Percentiles rank a stretch among this genome's conserved stretches.
Conservation (phyloP, 2,888 invertebrate genomes). For the Cataglyphis rosenhaueri region DNA sequence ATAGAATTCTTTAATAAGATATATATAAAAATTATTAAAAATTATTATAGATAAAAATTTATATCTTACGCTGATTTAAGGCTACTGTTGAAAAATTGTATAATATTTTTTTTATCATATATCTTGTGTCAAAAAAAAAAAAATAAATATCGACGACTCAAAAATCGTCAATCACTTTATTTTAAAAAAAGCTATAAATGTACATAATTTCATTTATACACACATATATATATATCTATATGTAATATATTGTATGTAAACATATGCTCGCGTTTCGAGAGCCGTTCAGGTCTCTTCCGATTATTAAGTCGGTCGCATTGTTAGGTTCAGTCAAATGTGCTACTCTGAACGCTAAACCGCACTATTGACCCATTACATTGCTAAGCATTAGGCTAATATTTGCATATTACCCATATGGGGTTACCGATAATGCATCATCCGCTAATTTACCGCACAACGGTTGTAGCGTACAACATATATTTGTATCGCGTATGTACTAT, state of each 20-base stretch:
- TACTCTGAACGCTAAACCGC: slow-evolving; percentile 23
- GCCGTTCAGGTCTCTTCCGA: neutral
- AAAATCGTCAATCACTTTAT: neutral
- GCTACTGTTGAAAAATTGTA: neutral
- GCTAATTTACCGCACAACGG: slow-evolving; percentile 16
- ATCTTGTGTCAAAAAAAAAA: neutral
- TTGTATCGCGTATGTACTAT: neutral
- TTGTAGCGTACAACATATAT: neutral
- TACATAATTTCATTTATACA: neutral
- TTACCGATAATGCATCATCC: slow-evolving; percentile 37
- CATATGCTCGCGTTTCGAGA: slow-evolving; percentile 1
- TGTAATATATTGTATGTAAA: neutral
- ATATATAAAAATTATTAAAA: neutral
- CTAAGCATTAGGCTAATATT: slow-evolving; percentile 44
- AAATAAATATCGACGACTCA: neutral
- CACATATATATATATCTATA: too few species aligned
- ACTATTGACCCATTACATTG: slow-evolving; percentile 31
- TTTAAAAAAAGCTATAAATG: neutral
- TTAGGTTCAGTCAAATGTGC: slow-evolving; percentile 20
- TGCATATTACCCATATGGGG: slow-evolving; percentile 32
- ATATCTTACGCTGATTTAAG: neutral
- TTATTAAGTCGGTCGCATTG: neutral
- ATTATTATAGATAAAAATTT: neutral
- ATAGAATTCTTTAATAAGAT: neutral
- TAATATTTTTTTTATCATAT: neutral